Conservation (phyloP, 2,888 invertebrate genomes). For the Hybos culiciformis region DNA sequence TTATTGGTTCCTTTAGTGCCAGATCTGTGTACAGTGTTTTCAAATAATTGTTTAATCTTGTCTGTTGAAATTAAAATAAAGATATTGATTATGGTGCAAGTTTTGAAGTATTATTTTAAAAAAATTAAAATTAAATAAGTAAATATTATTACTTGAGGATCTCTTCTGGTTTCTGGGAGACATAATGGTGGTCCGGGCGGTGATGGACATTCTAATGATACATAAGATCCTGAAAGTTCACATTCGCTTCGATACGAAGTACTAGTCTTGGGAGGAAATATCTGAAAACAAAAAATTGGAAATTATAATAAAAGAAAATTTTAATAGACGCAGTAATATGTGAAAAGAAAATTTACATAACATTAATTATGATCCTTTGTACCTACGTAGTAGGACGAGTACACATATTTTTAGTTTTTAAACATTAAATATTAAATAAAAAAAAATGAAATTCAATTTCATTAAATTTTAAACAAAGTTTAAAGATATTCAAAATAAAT, state of each 20-base stretch:
- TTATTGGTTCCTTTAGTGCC: constrained; percentile 36
- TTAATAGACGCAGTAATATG: too few species aligned
- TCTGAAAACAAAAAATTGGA: constrained; percentile 16
- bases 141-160: constrained; percentile 22
- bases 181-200: constrained; percentile 25
- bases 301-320: neutral
- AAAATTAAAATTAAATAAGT: neutral
- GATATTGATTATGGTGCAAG: neutral
- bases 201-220: constrained; percentile 26
- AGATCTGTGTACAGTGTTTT: constrained; percentile 38
- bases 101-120: neutral
- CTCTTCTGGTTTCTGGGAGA: constrained; percentile 23
- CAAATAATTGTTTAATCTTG: constrained; percentile 33
- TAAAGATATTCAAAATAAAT: too few species aligned
- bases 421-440: too few species aligned
- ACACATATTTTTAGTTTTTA: too few species aligned
- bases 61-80: constrained; percentile 14
- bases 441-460: too few species aligned
- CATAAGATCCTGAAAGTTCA: constrained; percentile 25
- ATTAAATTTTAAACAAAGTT: too few species aligned
- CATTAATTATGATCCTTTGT: too few species aligned
- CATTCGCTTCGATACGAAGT: constrained; percentile 23
- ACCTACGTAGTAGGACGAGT: too few species aligned
- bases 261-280: constrained; percentile 22
- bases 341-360: too few species aligned